Evolutionary conservation across 2,888 invertebrate genomes (phyloP).

Genomic region (Drosophila multiciliata): DNA sequence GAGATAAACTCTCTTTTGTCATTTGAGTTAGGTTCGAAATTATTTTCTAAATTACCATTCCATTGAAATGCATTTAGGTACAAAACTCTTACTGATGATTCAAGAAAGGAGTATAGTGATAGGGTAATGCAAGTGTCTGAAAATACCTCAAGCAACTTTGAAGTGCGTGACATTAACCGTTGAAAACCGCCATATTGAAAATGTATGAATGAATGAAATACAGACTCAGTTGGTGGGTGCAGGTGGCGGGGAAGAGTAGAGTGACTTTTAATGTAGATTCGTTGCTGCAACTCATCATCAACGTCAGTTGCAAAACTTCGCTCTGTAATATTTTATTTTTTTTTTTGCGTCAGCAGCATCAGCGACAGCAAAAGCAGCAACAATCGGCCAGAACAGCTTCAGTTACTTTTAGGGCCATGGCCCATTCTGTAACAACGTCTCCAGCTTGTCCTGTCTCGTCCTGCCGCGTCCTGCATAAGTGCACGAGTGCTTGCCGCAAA

Average conservation of each 20-base stretch:
- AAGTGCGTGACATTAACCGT: conserved; percentile 63
- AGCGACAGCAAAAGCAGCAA: conserved; percentile 26
- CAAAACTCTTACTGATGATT: background rate
- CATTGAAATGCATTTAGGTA: conserved; percentile 17
- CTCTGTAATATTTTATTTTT: conserved; percentile 23
- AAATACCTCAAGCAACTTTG: conserved; percentile 39
- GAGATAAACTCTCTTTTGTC: conserved; percentile 1
- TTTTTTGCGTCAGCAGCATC: conserved; percentile 25
- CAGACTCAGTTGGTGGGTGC: background rate
- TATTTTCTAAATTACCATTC: conserved; percentile 33
- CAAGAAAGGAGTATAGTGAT: background rate
- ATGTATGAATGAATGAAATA: conserved; percentile 40
- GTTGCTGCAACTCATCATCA: conserved; percentile 59
- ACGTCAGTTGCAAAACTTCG: conserved; percentile 59
- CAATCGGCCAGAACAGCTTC: conserved; percentile 46
- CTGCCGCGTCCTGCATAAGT: conserved; percentile 58
- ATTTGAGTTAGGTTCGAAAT: background rate
- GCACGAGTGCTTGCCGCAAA: conserved; percentile 72
- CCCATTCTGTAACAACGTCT: conserved; percentile 27
- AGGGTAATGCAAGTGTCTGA: conserved; percentile 4
- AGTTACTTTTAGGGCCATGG: conserved; percentile 59
- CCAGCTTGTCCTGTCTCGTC: conserved; percentile 41
- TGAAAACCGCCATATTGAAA: conserved; percentile 64
- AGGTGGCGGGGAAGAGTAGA: background rate
- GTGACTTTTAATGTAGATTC: conserved; percentile 21